A percentile compares a stretch with the other conserved stretches of the same genome.
Evolutionary conservation across 1,140 invertebrate genomes (phyloP).

Genomic region (Plectus sambesii): DNA sequence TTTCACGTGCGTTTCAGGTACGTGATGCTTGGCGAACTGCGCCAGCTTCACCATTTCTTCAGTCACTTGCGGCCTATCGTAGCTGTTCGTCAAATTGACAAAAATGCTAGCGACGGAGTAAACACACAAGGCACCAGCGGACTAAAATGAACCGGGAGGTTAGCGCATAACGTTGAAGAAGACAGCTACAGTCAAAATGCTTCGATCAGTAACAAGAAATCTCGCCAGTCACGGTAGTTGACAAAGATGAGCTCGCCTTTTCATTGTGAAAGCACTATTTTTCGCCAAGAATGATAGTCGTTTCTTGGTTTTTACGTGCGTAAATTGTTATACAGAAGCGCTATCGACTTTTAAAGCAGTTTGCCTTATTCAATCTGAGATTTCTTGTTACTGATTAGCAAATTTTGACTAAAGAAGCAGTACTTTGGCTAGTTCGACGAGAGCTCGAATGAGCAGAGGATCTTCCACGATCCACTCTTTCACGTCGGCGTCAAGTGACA

Average conservation of each 20-base stretch:
- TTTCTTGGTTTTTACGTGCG: no score
- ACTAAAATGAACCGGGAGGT: conserved; percentile 16
- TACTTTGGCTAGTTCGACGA: conserved; percentile 69
- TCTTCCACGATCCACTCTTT: conserved; percentile 92
- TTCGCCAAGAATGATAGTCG: no score
- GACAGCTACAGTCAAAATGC: not conserved
- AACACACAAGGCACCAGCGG: conserved; percentile 44
- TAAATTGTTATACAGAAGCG: no score
- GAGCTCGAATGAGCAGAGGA: conserved; percentile 62
- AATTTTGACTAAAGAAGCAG: conserved; percentile 11
- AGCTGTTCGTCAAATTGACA: conserved; percentile 92
- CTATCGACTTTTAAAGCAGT: no score
- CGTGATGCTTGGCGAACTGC: conserved; percentile 97
- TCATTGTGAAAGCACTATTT: no score
- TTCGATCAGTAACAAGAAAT: no score
- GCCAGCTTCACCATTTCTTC: conserved; percentile 94
- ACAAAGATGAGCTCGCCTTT: no score
- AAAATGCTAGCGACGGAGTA: conserved; percentile 53
- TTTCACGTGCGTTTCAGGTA: conserved; percentile 71
- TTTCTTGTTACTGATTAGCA: no score
- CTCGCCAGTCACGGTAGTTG: no score
- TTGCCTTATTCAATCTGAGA: no score
- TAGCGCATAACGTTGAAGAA: not conserved
- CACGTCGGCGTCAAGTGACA: conserved; percentile 93
- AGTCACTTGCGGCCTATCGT: conserved; percentile 90